Conservation (phyloP, 2,113 vertebrate species). For the Oncorhynchus nerka region DNA sequence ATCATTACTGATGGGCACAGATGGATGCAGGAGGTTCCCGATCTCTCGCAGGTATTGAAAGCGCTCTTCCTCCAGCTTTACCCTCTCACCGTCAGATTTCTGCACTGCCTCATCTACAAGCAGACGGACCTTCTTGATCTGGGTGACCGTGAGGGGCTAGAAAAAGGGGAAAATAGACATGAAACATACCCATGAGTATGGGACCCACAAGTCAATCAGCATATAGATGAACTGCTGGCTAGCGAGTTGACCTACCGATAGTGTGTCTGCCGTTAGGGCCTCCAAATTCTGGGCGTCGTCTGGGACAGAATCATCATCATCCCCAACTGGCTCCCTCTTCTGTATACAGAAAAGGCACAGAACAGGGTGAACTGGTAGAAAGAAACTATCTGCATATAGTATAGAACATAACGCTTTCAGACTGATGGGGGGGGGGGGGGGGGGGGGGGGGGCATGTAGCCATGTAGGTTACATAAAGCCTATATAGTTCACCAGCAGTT, state of each 20-base stretch:
- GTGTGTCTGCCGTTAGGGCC: conserved; percentile 63
- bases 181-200: neutral
- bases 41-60: conserved; percentile 93
- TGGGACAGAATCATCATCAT: conserved; percentile 77
- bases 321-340: conserved; percentile 87
- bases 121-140: conserved; percentile 89
- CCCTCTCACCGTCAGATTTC: conserved; percentile 78
- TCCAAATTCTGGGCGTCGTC: conserved; percentile 82
- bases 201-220: neutral
- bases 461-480: neutral
- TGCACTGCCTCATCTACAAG: conserved; percentile 88
- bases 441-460: no score
- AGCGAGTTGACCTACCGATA: conserved; percentile 60
- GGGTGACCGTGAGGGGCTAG: conserved; percentile 86
- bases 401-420: neutral
- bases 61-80: conserved; percentile 83
- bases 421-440: neutral
- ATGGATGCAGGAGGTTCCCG: conserved; percentile 92
- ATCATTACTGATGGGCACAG: conserved; percentile 95
- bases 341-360: conserved; percentile 28
- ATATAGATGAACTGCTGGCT: neutral
- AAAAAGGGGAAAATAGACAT: neutral
- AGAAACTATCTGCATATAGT: neutral
- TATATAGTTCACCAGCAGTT: neutral
- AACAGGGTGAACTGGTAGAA: neutral